Evolutionary conservation across 1,140 invertebrate genomes (phyloP), one percentile per base, ranked within the genome.

Genomic region (Eriosoma lanigerum): DNA sequence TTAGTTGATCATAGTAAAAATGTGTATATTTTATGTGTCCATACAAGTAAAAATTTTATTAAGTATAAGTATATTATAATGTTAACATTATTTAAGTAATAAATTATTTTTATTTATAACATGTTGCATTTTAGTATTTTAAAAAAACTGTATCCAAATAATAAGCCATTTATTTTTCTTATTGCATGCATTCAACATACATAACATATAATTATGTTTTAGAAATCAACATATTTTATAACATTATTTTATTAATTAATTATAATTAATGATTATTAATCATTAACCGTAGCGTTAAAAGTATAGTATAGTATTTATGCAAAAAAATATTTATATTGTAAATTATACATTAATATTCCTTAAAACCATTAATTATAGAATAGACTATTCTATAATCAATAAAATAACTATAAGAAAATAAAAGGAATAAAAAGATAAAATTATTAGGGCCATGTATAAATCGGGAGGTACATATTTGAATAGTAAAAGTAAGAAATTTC

Each of bases 81-180:
- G 24, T 72, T 72, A 52, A 52, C 46, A 52, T 50, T 72, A 15
- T 62, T 62, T 32, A 32, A 32, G 1, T 72, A 72, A 72, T 72
- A 72, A 72, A 72, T 72, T 72, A n/a, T 72, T 52, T 68, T 68
- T 68, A 26, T 68, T 46, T 68, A 68, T 26, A 44, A 44, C 44
- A 66, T 66, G n/a, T 68, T 29, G 10, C 5, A 29, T 58, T 32
- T 32, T 38, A 24, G 5, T 68, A 46, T 68, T 56, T 68, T 10
- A 50, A 24, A 29, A 70, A 13, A 70, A 21, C 21, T 5, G 0
- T 24, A 50, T 26, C 3, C 8, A 48, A 15, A 2, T 9, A 19
- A 26, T 48, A 12, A 26, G 0, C 44, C 2, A 26, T 70, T 70
- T 8, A n/a, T n/a, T n/a, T 21, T 70, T 50, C 21, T 29, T n/a